Conservation (phyloP, 2,113 vertebrate species). For the Ariopsis seemanni region DNA sequence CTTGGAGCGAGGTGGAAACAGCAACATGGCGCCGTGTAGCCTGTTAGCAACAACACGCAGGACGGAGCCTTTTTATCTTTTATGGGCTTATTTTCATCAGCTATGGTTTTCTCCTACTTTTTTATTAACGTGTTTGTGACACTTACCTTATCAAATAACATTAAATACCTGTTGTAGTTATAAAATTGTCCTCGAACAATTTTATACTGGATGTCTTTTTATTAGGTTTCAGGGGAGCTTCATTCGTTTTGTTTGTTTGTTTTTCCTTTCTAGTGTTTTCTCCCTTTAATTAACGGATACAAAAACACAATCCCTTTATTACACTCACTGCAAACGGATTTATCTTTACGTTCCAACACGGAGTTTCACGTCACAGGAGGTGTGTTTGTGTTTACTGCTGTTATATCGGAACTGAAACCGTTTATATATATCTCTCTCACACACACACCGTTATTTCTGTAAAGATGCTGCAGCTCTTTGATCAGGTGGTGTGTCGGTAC, state of each 20-base stretch:
- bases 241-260: neutral
- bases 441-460: neutral
- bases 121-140: neutral
- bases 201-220: neutral
- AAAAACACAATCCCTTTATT: neutral
- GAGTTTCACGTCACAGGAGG: neutral
- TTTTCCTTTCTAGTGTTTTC: neutral
- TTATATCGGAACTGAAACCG: too few relatives aligned
- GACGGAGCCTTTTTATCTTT: neutral
- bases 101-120: too few relatives aligned
- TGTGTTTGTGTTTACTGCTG: neutral
- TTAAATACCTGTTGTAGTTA: neutral
- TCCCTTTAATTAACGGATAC: neutral
- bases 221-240: neutral
- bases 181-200: neutral
- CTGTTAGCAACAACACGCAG: conserved; percentile 44
- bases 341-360: neutral
- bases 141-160: neutral
- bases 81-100: neutral
- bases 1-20: conserved; percentile 49
- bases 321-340: too few relatives aligned
- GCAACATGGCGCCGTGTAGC: conserved; percentile 58
- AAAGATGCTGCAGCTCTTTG: neutral
- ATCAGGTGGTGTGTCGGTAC: neutral
- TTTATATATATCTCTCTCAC: too few relatives aligned